These are phyloP conservation scores for Archocentrus centrarchus DNA, from an alignment of 2,113 vertebrate genomes.

Conservation along the genomic window DNA sequence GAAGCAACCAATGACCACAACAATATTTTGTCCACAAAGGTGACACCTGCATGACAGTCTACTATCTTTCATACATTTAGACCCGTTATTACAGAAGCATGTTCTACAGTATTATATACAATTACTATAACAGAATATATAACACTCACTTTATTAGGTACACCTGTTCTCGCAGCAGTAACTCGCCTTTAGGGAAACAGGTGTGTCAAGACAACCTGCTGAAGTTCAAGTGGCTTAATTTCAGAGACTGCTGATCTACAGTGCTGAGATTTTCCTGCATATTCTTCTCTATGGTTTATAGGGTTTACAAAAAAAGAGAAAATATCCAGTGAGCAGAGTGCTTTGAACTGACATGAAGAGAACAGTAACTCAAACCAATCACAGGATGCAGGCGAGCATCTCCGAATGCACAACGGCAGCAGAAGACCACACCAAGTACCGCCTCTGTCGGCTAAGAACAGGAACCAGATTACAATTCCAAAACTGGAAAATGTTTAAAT, in stretches of 20 bases:
- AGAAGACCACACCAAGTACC: accelerated
- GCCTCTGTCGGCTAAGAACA: background rate
- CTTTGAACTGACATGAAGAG: background rate
- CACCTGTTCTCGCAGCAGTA: background rate
- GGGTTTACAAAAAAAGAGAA: background rate
- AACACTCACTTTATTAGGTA: background rate
- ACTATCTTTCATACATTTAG: background rate
- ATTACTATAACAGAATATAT: background rate
- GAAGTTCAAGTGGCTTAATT: background rate
- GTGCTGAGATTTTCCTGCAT: too few relatives aligned
- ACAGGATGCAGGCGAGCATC: background rate
- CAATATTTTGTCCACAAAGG: background rate
- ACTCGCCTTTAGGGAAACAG: background rate
- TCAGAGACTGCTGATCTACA: background rate
- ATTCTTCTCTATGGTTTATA: background rate
- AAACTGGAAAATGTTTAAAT: background rate
- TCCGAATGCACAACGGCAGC: too few relatives aligned
- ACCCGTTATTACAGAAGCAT: background rate
- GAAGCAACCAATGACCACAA: background rate
- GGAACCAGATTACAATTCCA: background rate
- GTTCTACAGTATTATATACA: background rate
- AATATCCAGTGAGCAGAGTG: background rate
- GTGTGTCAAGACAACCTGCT: background rate
- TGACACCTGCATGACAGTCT: background rate
- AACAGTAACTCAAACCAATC: background rate